Evolutionary conservation across 2,797 vertebrate genomes (phyloP).

Genomic region (Megalops cyprinoides): DNA sequence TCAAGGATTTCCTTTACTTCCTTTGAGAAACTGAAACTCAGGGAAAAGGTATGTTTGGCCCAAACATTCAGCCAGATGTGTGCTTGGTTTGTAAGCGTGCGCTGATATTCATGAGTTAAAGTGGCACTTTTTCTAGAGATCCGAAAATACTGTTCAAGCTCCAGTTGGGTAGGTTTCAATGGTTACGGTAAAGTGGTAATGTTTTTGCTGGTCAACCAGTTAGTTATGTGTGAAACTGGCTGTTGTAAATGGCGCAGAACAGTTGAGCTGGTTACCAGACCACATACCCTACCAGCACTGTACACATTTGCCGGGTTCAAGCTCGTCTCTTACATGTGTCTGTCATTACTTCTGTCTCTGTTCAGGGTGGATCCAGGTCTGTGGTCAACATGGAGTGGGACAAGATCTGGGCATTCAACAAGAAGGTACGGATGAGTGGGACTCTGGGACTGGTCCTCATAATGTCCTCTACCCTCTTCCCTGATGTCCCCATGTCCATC

Average conservation of each 20-base stretch:
- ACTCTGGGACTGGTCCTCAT: background rate
- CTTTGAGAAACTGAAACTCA: no score
- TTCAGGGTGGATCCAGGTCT: constrained; percentile 92
- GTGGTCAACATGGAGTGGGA: constrained; percentile 99
- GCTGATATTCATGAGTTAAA: no score
- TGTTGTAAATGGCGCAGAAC: background rate
- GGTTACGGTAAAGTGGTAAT: no score
- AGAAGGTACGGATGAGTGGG: constrained; percentile 81
- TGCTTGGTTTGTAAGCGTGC: background rate
- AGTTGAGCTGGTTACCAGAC: background rate
- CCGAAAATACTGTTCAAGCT: no score
- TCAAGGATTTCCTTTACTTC: no score
- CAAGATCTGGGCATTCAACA: constrained; percentile 99
- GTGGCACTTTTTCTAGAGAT: no score
- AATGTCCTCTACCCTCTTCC: background rate
- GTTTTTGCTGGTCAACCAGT: no score
- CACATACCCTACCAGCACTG: background rate
- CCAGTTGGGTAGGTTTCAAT: no score
- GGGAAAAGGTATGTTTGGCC: no score
- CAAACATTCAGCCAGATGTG: no score
- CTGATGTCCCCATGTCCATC: background rate
- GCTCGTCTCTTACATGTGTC: no score
- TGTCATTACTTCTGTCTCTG: constrained; percentile 11
- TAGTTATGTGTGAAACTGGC: background rate
- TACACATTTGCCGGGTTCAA: background rate